These are phyloP conservation scores for Pocillopora grandis DNA, from an alignment of 92 coral and sea anemone genomes.

Conservation along the genomic window DNA sequence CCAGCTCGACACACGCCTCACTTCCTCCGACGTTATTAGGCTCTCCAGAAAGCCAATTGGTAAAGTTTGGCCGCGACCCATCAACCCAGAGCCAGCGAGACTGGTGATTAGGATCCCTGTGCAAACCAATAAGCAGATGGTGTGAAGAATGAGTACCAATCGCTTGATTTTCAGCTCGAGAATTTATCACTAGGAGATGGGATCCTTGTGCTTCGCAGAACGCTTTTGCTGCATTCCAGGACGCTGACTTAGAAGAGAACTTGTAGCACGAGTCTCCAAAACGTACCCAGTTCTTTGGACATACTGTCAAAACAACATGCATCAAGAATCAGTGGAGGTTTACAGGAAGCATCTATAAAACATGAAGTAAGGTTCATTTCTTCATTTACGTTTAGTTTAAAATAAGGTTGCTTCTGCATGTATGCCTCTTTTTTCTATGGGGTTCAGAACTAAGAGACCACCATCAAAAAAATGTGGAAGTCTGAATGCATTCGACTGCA, in stretches of 20 bases:
- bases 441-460: too few relatives aligned
- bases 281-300: background rate
- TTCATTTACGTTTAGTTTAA: too few relatives aligned
- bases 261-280: constrained; percentile 9
- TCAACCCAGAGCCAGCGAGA: constrained; percentile 16
- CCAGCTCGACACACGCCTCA: background rate
- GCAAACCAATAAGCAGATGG: background rate
- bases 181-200: background rate
- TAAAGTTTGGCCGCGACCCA: background rate
- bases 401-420: too few relatives aligned
- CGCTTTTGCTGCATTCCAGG: constrained; percentile 3
- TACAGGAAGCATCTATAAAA: too few relatives aligned
- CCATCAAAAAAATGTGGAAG: too few relatives aligned
- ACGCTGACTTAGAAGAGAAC: background rate
- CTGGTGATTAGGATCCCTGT: constrained; percentile 1
- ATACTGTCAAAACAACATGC: background rate
- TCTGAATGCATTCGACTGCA: too few relatives aligned
- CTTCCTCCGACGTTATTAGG: background rate
- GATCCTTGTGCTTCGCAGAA: constrained; percentile 13
- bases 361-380: too few relatives aligned
- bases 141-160: background rate
- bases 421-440: too few relatives aligned
- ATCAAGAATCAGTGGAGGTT: too few relatives aligned
- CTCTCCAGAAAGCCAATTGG: background rate
- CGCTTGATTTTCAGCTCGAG: background rate